Evolutionary conservation across 2,797 vertebrate genomes (phyloP), one percentile per base, ranked within the genome.

Genomic region (Myotis daubentonii): DNA sequence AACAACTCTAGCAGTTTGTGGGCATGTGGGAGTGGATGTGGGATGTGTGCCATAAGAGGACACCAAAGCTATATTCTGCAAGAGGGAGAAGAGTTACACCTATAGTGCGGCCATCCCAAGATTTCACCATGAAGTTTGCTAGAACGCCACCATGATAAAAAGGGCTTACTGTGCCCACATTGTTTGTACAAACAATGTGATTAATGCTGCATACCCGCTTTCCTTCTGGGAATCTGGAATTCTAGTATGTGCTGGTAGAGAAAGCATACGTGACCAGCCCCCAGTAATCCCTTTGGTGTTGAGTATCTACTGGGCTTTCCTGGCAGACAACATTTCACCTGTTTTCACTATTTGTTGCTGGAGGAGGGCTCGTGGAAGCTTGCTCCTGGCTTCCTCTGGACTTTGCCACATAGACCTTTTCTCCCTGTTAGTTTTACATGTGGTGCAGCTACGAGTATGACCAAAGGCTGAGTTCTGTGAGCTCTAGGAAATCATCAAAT

Each of bases 141-240:
- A 65, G n/a, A 28, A 44, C 16, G 4, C 15, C 8, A 5, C 6
- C 0, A 2, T 55, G 28, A 80, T 49, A 65, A 44, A 65, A 62
- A 44, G 1, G n/a, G 11, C 28, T 87, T 38, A 16, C 28, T 47
- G 2, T 57, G 49, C 49, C 41, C 74, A 65, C 62, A 1, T 7
- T 86, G 13, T 66, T 41, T 88, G 10, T 57, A 53, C 57, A 53
- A 89, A 47, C 20, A 44, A 25, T 11, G 15, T 36, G 28, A 87
- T 76, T 87, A 80, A 53, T 84, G 12, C 28, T 41, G 20, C 80
- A 47, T 49, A 81, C 38, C 19, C 49, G 20, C 33, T 93, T 89
- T 62, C 72, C 66, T 72, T 72, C 36, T 71, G 30, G 19, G 38
- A 88, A n/a, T 84, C 38, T 95, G 47, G 57, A 91, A 90, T 38